Evolutionary conservation across 1,140 invertebrate genomes (phyloP).

Genomic region (Wiebesia pumilae): DNA sequence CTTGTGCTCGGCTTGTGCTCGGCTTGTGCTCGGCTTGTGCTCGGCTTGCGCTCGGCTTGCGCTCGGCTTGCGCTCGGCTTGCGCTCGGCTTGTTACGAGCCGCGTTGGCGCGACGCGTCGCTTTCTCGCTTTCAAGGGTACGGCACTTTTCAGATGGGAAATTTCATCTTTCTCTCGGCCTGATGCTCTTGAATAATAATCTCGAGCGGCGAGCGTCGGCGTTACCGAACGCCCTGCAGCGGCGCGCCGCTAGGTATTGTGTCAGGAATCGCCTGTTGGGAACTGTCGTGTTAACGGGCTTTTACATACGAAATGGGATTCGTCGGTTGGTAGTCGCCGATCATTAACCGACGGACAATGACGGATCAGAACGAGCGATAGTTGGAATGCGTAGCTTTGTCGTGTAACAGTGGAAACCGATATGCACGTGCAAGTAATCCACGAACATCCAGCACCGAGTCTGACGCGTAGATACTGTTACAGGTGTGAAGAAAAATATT

Average conservation of each 20-base stretch:
- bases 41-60: no score
- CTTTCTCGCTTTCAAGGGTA: constrained; percentile 41
- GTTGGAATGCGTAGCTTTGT: neutral
- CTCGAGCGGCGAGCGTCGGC: neutral
- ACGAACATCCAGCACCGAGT: no score
- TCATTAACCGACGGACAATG: neutral
- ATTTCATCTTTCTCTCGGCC: constrained; percentile 8
- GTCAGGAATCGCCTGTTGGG: neutral
- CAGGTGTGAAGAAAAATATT: no score
- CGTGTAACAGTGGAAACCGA: neutral
- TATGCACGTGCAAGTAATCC: no score
- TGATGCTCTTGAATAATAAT: constrained; percentile 39
- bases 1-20: neutral
- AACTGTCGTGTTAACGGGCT: neutral
- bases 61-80: neutral
- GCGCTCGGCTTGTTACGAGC: neutral
- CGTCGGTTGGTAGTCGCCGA: neutral
- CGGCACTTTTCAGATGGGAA: constrained; percentile 5
- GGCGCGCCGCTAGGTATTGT: neutral
- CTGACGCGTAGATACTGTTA: no score
- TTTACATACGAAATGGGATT: constrained; percentile 15
- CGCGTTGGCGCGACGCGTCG: neutral
- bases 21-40: neutral
- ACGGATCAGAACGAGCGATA: neutral
- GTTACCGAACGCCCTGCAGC: neutral